Percentiles rank a stretch among this genome's conserved stretches.
Evolutionary conservation across 2,888 invertebrate genomes (phyloP).

Genomic region (Cataglyphis albicans): DNA sequence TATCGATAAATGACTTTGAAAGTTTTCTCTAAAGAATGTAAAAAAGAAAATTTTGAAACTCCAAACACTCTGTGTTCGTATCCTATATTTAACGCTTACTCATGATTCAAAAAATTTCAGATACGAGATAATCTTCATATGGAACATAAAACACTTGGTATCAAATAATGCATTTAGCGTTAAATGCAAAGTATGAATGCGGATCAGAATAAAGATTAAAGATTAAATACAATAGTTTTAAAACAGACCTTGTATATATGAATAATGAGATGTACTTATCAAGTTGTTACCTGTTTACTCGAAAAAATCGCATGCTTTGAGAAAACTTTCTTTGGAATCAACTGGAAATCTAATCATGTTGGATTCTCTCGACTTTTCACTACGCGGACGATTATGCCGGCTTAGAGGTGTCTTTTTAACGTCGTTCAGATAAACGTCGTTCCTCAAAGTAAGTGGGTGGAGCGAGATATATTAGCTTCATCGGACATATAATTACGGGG

Average conservation of each 20-base stretch:
- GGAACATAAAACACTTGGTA: neutral
- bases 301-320: neutral
- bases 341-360: conserved; percentile 18
- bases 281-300: neutral
- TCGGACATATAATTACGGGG: conserved; percentile 17
- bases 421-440: conserved; percentile 48
- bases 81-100: neutral
- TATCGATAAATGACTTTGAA: neutral
- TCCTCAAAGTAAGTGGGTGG: conserved; percentile 3
- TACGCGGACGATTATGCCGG: conserved; percentile 17
- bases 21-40: neutral
- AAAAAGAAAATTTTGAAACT: neutral
- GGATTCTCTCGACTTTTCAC: conserved; percentile 42
- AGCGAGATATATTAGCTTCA: conserved; percentile 3
- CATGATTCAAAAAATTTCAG: neutral
- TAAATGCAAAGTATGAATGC: neutral
- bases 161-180: neutral
- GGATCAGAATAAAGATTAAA: neutral
- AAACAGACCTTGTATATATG: neutral
- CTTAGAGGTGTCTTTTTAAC: conserved; percentile 39
- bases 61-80: neutral
- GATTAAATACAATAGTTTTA: neutral
- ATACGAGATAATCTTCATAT: neutral
- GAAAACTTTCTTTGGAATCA: neutral
- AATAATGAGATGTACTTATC: neutral